These are phyloP conservation scores for Alectoris magna DNA, from an alignment of 2,797 vertebrate species.

Conservation along the genomic window DNA sequence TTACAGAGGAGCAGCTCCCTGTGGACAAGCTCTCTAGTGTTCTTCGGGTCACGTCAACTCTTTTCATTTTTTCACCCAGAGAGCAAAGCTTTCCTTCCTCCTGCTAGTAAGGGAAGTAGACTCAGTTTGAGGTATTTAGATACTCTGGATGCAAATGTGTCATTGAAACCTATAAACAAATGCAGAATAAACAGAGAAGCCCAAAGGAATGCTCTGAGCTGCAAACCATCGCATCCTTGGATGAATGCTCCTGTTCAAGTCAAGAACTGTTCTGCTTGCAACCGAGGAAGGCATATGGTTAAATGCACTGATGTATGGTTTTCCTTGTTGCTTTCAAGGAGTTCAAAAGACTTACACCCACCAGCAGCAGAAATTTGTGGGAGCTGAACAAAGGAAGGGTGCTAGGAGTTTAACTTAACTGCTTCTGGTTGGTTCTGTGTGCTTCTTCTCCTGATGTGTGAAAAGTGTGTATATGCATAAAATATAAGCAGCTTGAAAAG, in stretches of 20 bases:
- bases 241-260: background rate
- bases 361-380: slow-evolving; percentile 52
- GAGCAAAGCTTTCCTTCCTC: background rate
- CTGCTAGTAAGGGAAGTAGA: background rate
- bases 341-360: slow-evolving; percentile 68
- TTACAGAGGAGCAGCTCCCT: background rate
- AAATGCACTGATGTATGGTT: background rate
- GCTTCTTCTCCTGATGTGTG: background rate
- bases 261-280: background rate
- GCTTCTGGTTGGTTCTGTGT: background rate
- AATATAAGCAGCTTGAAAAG: background rate
- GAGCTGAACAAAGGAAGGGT: slow-evolving; percentile 58
- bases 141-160: background rate
- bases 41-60: background rate
- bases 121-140: fast-evolving
- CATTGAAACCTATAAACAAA: background rate
- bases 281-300: background rate
- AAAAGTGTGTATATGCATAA: background rate
- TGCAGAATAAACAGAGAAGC: background rate
- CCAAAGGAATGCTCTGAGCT: background rate
- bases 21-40: background rate
- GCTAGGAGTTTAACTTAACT: slow-evolving; percentile 45
- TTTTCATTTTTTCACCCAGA: background rate
- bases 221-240: background rate
- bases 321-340: slow-evolving; percentile 39